A percentile compares a stretch with the other conserved stretches of the same genome.
Evolutionary conservation across 1,140 invertebrate genomes (phyloP).

Genomic region (Anoplophora glabripennis): DNA sequence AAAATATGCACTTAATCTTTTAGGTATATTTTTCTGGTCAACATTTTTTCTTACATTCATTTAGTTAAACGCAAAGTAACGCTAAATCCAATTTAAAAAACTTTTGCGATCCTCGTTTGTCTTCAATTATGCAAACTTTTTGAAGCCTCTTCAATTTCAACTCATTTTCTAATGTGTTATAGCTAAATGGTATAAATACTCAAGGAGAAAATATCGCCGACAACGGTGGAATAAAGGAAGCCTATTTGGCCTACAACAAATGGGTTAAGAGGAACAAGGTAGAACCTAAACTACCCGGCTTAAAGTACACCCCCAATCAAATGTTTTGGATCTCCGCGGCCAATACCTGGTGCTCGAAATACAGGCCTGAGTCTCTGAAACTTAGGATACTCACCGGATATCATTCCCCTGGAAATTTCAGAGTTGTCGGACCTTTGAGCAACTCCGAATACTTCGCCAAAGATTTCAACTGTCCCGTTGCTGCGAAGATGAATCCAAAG

Average conservation of each 20-base stretch:
- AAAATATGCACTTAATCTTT: too few relatives aligned
- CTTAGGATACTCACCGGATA: constrained; percentile 71
- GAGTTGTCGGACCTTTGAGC: constrained; percentile 83
- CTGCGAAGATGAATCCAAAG: constrained; percentile 81
- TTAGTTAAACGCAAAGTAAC: too few relatives aligned
- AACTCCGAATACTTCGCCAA: constrained; percentile 85
- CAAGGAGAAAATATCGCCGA: constrained; percentile 69
- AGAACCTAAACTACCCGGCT: constrained; percentile 51
- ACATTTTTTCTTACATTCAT: too few relatives aligned
- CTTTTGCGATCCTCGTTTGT: too few relatives aligned
- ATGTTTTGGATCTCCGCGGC: constrained; percentile 76
- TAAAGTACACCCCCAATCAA: constrained; percentile 56
- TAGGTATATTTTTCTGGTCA: too few relatives aligned
- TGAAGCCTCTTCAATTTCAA: too few relatives aligned
- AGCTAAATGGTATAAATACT: constrained; percentile 61
- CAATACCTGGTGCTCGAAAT: constrained; percentile 66
- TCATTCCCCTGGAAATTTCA: constrained; percentile 77
- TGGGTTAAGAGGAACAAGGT: constrained; percentile 47
- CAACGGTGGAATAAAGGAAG: constrained; percentile 64
- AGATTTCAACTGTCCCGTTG: constrained; percentile 82
- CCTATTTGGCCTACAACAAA: constrained; percentile 57
- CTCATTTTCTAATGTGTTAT: too few relatives aligned
- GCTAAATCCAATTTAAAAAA: too few relatives aligned
- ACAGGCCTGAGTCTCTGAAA: constrained; percentile 69
- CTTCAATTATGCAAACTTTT: too few relatives aligned